Evolutionary conservation across 1,140 invertebrate genomes (phyloP).

Genomic region (Diuraphis noxia): DNA sequence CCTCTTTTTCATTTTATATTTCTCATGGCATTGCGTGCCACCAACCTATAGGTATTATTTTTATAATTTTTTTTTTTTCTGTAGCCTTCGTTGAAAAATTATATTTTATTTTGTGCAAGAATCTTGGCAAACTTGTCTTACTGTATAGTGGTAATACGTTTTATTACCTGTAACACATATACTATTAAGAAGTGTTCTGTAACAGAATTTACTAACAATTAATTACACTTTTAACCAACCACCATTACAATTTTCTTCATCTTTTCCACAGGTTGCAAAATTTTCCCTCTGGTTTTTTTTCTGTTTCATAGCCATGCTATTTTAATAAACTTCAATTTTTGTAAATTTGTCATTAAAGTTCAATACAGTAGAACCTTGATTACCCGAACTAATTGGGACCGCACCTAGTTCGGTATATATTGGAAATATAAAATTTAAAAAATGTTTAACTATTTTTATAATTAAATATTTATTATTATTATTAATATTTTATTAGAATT

Average conservation of each 20-base stretch:
- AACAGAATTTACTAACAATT: background rate
- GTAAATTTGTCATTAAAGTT: background rate
- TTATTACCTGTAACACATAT: background rate
- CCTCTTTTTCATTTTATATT: background rate
- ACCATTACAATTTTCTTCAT: background rate
- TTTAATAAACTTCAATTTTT: background rate
- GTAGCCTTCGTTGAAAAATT: background rate
- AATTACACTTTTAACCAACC: no score
- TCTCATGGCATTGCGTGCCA: background rate
- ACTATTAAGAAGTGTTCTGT: background rate
- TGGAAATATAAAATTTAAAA: no score
- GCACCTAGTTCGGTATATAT: no score
- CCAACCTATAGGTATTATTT: conserved; percentile 10
- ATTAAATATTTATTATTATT: no score
- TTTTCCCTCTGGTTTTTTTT: background rate
- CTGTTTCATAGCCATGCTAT: no score
- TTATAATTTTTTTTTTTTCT: background rate
- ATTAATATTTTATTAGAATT: no score
- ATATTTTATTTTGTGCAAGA: background rate
- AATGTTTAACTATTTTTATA: no score
- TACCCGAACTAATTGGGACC: no score
- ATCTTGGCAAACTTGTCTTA: background rate
- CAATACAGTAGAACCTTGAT: no score
- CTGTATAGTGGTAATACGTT: background rate
- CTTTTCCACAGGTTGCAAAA: background rate